Base-by-base conservation (phyloP, 2,888 invertebrate genomes). In the Notodonta dromedarius region DNA sequence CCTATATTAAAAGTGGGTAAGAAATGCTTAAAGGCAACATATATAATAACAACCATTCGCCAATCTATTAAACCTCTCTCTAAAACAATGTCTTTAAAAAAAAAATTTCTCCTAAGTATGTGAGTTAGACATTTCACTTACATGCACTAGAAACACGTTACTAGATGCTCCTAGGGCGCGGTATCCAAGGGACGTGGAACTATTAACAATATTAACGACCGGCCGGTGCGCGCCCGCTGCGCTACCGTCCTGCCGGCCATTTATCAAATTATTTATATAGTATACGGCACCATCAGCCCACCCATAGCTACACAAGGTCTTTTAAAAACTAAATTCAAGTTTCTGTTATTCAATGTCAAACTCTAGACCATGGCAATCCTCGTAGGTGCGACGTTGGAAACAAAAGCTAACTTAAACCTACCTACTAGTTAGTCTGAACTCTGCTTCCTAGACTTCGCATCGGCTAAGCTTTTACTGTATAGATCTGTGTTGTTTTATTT, bases 251-350 rank as follows among this genome's bases (percentile, higher is more conserved):
- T 80, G 78, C 62, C 75, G 73, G 76, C 77, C 84, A 84, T 89
- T 87, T 87, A 88, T 90, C 89, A 90, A 86, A 89, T 89, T 89
- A 89, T 87, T 86, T 85, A 87, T 86, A 84, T 24, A 24, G 24
- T 24, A 24, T 80, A 82, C 82, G 65, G 56, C 54, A 70, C 67
- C 67, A 68, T 62, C 76, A 69, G 82, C 76, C 84, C 85, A 84
- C 84, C 84, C 82, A 84, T 83, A 69, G 79, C 69, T 78, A 75
- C 77, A 78, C 78, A 76, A 67, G 77, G 70, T 73, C 76, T 71
- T 70, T 74, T 69, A 72, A 77, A 79, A 76, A 67, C 61, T 39
- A 39, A n/a, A 39, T 54, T 39, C 51, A 42, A 52, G 12, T 9
- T n/a, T 52, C 12, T 42, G 32, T 42, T 42, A 13, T 24, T 58